These are phyloP conservation scores for Parelbella ahira DNA, from an alignment of 2,888 invertebrate species.

Conservation along the genomic window DNA sequence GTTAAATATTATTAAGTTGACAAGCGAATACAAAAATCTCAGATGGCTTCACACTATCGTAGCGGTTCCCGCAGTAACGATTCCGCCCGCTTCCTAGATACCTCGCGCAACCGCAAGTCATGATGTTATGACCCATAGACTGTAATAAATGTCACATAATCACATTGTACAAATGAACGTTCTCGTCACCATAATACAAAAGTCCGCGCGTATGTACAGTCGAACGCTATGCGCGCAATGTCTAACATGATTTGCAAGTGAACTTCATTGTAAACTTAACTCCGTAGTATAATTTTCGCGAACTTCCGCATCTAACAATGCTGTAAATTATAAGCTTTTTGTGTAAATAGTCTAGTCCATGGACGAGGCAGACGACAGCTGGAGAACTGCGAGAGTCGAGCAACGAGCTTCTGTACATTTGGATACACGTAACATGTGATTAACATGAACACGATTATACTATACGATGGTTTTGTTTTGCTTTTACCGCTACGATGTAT, in stretches of 20 bases:
- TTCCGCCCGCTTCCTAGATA: slow-evolving; percentile 59
- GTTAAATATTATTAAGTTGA: slow-evolving; percentile 61
- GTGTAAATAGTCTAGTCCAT: slow-evolving; percentile 71
- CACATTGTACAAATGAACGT: slow-evolving; percentile 35
- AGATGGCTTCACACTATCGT: slow-evolving; percentile 61
- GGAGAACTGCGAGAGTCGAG: slow-evolving; percentile 45
- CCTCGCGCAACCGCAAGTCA: slow-evolving; percentile 50
- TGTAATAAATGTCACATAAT: slow-evolving; percentile 34
- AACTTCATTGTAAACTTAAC: slow-evolving; percentile 64
- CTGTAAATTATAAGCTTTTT: slow-evolving; percentile 78
- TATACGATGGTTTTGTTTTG: slow-evolving; percentile 74
- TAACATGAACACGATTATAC: slow-evolving; percentile 72
- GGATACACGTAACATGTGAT: slow-evolving; percentile 73
- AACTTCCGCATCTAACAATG: slow-evolving; percentile 77
- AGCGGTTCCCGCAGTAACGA: slow-evolving; percentile 74
- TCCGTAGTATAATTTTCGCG: slow-evolving; percentile 66
- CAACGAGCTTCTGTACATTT: slow-evolving; percentile 42
- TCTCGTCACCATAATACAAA: slow-evolving; percentile 34
- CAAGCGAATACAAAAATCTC: slow-evolving; percentile 56
- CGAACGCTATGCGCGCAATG: slow-evolving; percentile 38
- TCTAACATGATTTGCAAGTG: slow-evolving; percentile 46
- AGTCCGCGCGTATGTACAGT: slow-evolving; percentile 30
- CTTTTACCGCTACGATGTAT: slow-evolving; percentile 79
- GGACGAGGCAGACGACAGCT: slow-evolving; percentile 43
- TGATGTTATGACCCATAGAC: slow-evolving; percentile 49